Percentiles rank a stretch among this genome's conserved stretches.
Conservation (phyloP, 2,888 invertebrate genomes). For the Azorinus chamasolen region DNA sequence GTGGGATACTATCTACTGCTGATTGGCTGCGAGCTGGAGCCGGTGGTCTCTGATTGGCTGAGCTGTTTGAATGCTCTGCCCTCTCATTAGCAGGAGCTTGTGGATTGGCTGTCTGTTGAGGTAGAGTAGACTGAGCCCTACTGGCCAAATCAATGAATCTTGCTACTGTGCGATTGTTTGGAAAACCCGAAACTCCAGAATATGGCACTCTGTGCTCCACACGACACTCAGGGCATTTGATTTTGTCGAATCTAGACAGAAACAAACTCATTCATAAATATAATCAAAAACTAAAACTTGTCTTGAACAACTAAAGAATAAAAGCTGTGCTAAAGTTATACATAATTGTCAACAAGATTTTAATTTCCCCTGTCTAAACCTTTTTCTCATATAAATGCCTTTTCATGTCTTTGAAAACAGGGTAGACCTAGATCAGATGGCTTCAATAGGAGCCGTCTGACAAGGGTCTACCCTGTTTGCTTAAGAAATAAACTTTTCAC, state of each 20-base stretch:
- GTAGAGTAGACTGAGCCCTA: constrained; percentile 86
- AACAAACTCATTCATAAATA: no score
- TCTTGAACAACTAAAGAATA: no score
- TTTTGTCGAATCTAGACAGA: constrained; percentile 48
- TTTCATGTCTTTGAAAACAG: no score
- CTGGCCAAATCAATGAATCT: constrained; percentile 97
- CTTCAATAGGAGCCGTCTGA: no score
- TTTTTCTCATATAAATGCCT: no score
- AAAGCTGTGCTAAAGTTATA: no score
- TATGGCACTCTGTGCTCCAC: constrained; percentile 98
- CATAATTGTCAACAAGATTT: no score
- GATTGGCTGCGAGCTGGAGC: not conserved
- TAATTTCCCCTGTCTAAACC: no score
- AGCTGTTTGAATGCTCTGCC: constrained; percentile 4
- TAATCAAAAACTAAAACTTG: no score
- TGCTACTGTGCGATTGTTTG: constrained; percentile 98
- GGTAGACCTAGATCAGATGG: no score
- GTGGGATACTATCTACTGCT: constrained; percentile 6
- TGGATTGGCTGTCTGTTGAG: constrained; percentile 34
- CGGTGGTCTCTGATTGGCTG: constrained; percentile 25
- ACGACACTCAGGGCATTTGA: constrained; percentile 96
- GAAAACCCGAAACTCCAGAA: constrained; percentile 96
- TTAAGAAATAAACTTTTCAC: no score
- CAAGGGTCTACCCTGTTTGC: no score
- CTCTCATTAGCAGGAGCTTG: constrained; percentile 8